phyloP scores from a whole-genome alignment of 2,113 vertebrate genomes.

The Thalassoma bifasciatum region DNA sequence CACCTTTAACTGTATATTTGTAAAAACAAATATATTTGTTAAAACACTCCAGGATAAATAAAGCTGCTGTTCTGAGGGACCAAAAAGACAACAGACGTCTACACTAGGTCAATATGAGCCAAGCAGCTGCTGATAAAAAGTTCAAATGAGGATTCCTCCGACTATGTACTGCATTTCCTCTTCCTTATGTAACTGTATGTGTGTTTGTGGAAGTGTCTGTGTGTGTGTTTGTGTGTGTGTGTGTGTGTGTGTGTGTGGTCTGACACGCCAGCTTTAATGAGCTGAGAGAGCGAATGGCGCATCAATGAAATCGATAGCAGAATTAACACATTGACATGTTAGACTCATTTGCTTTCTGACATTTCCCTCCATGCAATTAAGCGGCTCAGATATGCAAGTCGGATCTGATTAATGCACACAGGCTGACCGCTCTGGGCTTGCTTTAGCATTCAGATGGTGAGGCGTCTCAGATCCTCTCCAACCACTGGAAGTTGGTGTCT shows the following conservation, averaged over 20 bases:
- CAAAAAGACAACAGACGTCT: neutral
- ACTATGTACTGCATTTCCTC: neutral
- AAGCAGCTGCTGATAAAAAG: neutral
- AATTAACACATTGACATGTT: constrained; percentile 80
- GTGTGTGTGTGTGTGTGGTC: constrained; percentile 55
- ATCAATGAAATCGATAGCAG: constrained; percentile 79
- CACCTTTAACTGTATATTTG: too few species aligned
- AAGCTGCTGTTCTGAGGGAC: neutral
- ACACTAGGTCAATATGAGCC: neutral
- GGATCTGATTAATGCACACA: constrained; percentile 72
- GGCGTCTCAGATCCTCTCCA: neutral
- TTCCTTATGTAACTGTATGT: constrained; percentile 25
- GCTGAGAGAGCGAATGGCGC: constrained; percentile 57
- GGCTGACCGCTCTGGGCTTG: constrained; percentile 6
- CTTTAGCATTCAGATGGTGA: constrained; percentile 35
- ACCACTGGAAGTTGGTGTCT: neutral
- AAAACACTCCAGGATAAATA: neutral
- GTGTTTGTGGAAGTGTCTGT: constrained; percentile 55
- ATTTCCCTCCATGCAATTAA: constrained; percentile 79
- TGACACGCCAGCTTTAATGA: constrained; percentile 72
- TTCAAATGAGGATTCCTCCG: neutral
- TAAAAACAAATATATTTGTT: neutral
- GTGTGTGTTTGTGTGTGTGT: constrained; percentile 58
- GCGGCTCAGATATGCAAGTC: constrained; percentile 74
- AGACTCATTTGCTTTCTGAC: constrained; percentile 80